phyloP scores from a whole-genome alignment of 2,888 invertebrate genomes.

The Protodeltote pygarga region DNA sequence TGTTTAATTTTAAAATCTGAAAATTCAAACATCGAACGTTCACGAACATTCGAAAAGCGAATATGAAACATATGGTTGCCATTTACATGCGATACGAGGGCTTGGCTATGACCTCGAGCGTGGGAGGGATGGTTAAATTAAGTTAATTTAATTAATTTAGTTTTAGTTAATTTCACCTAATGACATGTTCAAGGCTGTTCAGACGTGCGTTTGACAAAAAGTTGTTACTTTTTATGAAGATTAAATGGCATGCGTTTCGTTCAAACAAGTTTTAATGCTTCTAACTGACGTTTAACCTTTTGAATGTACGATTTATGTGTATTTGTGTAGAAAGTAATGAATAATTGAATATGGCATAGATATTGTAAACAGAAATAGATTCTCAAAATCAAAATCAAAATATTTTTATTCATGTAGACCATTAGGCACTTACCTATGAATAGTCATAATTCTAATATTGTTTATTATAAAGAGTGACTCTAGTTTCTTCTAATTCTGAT shows the following conservation, averaged over 20 bases:
- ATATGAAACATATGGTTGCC: conserved; percentile 33
- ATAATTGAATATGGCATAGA: too few relatives aligned
- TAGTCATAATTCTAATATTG: too few relatives aligned
- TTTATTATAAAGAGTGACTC: too few relatives aligned
- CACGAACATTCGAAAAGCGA: conserved; percentile 25
- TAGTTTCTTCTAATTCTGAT: too few relatives aligned
- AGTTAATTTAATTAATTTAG: conserved; percentile 53
- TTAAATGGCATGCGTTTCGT: not conserved
- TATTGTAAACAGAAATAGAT: too few relatives aligned
- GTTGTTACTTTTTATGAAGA: conserved; percentile 24
- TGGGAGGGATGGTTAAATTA: conserved; percentile 36
- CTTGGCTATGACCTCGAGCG: conserved; percentile 26
- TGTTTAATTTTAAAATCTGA: too few relatives aligned
- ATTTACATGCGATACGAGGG: conserved; percentile 49
- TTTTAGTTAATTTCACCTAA: conserved; percentile 49
- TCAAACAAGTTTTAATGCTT: too few relatives aligned
- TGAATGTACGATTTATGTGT: too few relatives aligned
- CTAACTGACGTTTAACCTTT: too few relatives aligned
- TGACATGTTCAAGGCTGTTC: conserved; percentile 38
- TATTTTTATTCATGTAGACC: not conserved
- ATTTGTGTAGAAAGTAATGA: too few relatives aligned
- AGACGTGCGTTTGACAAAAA: conserved; percentile 7
- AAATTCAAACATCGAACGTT: not conserved
- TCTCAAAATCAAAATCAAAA: too few relatives aligned
- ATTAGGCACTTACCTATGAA: not conserved